Evolutionary conservation across 2,888 invertebrate genomes (phyloP).

Genomic region (Eupithecia subfuscata): DNA sequence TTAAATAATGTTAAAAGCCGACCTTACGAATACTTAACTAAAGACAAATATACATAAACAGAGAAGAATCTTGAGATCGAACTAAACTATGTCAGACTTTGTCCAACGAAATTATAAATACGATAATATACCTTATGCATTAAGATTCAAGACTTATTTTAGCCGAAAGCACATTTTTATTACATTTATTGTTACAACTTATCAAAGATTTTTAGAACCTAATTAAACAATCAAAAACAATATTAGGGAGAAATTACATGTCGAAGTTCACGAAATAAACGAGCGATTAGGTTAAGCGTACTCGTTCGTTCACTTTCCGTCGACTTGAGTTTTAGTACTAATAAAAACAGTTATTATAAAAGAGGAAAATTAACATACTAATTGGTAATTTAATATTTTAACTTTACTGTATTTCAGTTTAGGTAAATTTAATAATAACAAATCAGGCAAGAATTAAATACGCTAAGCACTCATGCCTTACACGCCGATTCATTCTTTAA

Average conservation of each 20-base stretch:
- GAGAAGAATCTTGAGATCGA: slow-evolving; percentile 30
- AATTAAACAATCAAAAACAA: neutral
- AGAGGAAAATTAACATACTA: neutral
- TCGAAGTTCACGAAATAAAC: neutral
- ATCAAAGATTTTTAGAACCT: slow-evolving; percentile 2
- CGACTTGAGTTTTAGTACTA: neutral
- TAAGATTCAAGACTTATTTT: slow-evolving; percentile 13
- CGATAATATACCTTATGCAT: slow-evolving; percentile 28
- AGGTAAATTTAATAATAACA: neutral
- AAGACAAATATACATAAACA: slow-evolving; percentile 18
- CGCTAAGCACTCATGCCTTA: neutral
- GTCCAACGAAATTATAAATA: slow-evolving; percentile 30
- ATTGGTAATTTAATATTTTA: neutral
- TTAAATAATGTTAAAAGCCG: neutral
- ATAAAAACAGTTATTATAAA: neutral
- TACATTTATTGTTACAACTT: slow-evolving; percentile 1
- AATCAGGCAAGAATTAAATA: neutral
- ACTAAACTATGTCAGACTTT: slow-evolving; percentile 24
- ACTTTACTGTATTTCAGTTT: neutral
- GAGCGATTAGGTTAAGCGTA: neutral
- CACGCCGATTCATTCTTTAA: neutral
- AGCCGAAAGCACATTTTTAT: neutral
- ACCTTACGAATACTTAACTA: neutral
- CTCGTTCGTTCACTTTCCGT: neutral
- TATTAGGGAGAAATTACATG: neutral